Conservation (phyloP, 2,888 invertebrate species). For the Autographa gamma region DNA sequence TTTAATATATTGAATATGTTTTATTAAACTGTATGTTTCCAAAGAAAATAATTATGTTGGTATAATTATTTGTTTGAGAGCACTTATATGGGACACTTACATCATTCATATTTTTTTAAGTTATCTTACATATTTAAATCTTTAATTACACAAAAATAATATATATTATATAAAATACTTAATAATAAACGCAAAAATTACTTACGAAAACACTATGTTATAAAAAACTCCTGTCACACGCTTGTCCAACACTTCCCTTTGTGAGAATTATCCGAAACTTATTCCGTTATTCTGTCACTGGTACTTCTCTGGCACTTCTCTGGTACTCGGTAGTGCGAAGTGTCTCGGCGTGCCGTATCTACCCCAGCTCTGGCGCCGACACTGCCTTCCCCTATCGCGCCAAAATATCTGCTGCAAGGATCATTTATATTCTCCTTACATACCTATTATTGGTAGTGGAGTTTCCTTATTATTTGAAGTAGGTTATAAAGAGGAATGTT, state of each 20-base stretch:
- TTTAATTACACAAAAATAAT: too few relatives aligned
- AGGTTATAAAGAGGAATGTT: slow-evolving; percentile 25
- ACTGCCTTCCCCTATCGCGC: slow-evolving; percentile 57
- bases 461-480: slow-evolving; percentile 51
- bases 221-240: slow-evolving; percentile 3
- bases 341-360: slow-evolving; percentile 52
- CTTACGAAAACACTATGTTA: background rate
- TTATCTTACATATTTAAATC: too few relatives aligned
- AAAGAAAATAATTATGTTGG: too few relatives aligned
- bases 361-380: slow-evolving; percentile 24
- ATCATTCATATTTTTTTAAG: too few relatives aligned
- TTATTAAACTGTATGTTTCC: too few relatives aligned
- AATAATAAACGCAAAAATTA: background rate
- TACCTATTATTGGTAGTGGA: slow-evolving; percentile 52
- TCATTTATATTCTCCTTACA: slow-evolving; percentile 62
- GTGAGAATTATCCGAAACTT: slow-evolving; percentile 43
- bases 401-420: slow-evolving; percentile 65
- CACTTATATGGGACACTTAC: too few relatives aligned
- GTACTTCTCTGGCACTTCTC: slow-evolving; percentile 20
- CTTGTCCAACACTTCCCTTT: slow-evolving; percentile 31
- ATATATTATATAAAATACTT: too few relatives aligned
- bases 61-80: too few relatives aligned
- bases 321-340: slow-evolving; percentile 33
- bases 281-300: slow-evolving; percentile 27
- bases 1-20: too few relatives aligned